Conservation (phyloP, 2,888 invertebrate species). For the Metopia argyrocephala region DNA sequence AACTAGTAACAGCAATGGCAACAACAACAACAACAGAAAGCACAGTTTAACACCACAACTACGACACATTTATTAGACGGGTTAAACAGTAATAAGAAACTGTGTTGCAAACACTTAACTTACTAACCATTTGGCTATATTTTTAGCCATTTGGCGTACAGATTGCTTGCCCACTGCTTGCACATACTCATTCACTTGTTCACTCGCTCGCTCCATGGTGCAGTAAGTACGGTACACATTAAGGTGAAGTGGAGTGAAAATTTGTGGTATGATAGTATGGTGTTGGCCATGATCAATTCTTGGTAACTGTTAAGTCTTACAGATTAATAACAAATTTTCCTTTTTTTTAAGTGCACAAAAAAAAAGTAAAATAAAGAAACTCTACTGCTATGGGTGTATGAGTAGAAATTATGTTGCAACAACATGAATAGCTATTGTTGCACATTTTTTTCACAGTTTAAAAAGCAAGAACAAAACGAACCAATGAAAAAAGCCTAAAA, state of each 20-base stretch:
- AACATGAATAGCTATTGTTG: constrained; percentile 51
- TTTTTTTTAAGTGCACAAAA: constrained; percentile 24
- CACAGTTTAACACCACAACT: constrained; percentile 29
- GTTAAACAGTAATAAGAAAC: constrained; percentile 42
- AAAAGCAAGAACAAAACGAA: too few species aligned
- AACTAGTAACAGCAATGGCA: constrained; percentile 17
- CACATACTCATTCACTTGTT: constrained; percentile 45
- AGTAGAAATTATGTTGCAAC: constrained; percentile 63
- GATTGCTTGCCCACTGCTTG: constrained; percentile 29
- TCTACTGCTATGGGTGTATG: constrained; percentile 1
- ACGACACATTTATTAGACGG: constrained; percentile 27
- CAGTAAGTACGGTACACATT: not conserved
- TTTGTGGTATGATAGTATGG: constrained; percentile 11
- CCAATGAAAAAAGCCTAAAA: too few species aligned
- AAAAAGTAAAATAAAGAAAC: constrained; percentile 1
- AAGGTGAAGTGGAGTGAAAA: not conserved
- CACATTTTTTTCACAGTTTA: constrained; percentile 25
- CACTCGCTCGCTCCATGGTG: not conserved
- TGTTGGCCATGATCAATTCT: constrained; percentile 60
- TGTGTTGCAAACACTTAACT: constrained; percentile 37
- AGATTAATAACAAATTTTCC: constrained; percentile 64
- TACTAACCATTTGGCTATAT: constrained; percentile 29
- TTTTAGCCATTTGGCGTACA: constrained; percentile 21
- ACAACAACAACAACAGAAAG: constrained; percentile 21
- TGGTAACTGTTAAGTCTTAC: constrained; percentile 62